phyloP scores from a whole-genome alignment of 2,888 invertebrate species.

The Halocaridina rubra region DNA sequence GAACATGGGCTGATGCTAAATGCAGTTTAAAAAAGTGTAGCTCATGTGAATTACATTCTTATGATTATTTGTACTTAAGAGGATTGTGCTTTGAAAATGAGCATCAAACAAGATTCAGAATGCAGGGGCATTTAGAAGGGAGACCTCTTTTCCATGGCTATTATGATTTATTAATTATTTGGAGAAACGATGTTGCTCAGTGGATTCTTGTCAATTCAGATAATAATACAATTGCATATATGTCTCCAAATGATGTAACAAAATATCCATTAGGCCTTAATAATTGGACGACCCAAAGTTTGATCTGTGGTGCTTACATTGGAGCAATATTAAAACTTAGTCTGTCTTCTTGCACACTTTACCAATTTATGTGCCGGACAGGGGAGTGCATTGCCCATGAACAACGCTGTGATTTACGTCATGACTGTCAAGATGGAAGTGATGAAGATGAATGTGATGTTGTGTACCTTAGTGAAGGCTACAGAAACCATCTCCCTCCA shows the following conservation, averaged over 20 bases:
- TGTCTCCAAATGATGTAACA: not conserved
- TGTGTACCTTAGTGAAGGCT: not conserved
- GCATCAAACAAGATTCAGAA: not conserved
- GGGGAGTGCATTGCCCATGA: not conserved
- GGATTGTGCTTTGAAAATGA: constrained; percentile 11
- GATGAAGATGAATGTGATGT: constrained; percentile 13
- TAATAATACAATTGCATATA: not conserved
- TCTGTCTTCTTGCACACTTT: not conserved
- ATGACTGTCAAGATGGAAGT: not conserved
- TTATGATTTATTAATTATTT: constrained; percentile 6
- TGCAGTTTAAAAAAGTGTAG: constrained; percentile 6
- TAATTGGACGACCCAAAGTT: not conserved
- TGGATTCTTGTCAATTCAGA: not conserved
- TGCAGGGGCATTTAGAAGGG: not conserved
- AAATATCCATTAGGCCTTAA: not conserved
- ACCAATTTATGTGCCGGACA: constrained; percentile 13
- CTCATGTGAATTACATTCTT: not conserved
- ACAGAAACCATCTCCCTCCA: not conserved
- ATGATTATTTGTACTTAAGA: not conserved
- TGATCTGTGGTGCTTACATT: not conserved
- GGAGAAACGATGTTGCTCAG: not conserved
- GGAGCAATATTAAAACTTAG: not conserved
- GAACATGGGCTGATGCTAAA: constrained; percentile 13
- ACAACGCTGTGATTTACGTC: not conserved
- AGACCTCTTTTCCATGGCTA: not conserved